Percentiles rank a stretch among this genome's conserved stretches.
Conservation (phyloP, 2,113 vertebrate species). For the Vidua macroura region DNA sequence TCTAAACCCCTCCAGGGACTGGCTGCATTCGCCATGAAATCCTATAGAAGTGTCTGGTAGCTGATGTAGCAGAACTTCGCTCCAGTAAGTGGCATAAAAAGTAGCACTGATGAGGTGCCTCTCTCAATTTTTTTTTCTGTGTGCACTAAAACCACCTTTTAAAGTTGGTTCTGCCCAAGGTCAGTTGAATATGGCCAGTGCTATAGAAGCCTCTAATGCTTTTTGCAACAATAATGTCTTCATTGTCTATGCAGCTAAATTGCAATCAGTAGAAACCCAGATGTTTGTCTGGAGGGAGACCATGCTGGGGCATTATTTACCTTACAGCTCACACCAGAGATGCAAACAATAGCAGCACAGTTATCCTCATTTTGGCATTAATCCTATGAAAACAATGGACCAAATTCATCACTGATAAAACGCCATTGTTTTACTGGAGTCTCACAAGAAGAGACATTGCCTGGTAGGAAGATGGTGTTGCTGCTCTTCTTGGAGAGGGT, state of each 20-base stretch:
- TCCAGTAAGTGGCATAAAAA: slow-evolving; percentile 9
- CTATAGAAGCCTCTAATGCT: slow-evolving; percentile 40
- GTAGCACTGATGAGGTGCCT: neutral
- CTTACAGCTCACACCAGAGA: neutral
- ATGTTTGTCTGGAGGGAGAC: slow-evolving; percentile 13
- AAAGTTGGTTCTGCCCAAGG: slow-evolving; percentile 30
- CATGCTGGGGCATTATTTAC: slow-evolving; percentile 1
- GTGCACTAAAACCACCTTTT: slow-evolving; percentile 32
- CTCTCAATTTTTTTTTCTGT: neutral
- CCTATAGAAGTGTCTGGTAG: slow-evolving; percentile 4
- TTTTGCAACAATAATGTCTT: slow-evolving; percentile 39
- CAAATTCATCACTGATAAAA: neutral
- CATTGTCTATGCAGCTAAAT: slow-evolving; percentile 49
- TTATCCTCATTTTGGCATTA: neutral
- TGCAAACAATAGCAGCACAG: neutral
- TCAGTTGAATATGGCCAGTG: neutral
- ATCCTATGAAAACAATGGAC: neutral
- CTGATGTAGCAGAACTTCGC: slow-evolving; percentile 32
- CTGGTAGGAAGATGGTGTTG: neutral
- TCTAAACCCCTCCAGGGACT: neutral
- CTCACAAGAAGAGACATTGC: neutral
- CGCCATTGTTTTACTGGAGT: neutral
- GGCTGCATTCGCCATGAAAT: neutral
- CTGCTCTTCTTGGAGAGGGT: neutral
- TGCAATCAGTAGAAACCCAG: slow-evolving; percentile 28